Percentiles rank a stretch among this genome's conserved stretches.
phyloP scores from a whole-genome alignment of 2,888 invertebrate genomes.

The Brachynemurus nebulosus region DNA sequence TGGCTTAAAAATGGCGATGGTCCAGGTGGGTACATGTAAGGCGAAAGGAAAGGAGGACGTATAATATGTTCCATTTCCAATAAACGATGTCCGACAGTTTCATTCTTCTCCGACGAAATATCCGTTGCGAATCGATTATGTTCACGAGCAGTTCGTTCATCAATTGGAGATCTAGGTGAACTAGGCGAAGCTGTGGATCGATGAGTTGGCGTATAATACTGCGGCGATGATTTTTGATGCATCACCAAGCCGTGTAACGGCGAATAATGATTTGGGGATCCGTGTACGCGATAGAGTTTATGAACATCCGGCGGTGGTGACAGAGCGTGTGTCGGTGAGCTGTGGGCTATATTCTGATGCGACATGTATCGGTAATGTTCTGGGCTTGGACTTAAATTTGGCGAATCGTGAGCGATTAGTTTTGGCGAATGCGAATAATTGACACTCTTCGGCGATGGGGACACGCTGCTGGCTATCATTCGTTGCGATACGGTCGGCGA shows the following conservation, averaged over 20 bases:
- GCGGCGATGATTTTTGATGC: slow-evolving; percentile 14
- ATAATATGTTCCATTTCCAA: neutral
- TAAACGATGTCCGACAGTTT: slow-evolving; percentile 1
- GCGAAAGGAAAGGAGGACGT: slow-evolving; percentile 3
- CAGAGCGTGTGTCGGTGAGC: slow-evolving; percentile 8
- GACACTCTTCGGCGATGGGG: slow-evolving; percentile 22
- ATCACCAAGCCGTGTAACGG: slow-evolving; percentile 15
- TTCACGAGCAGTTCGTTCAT: slow-evolving; percentile 19
- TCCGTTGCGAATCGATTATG: slow-evolving; percentile 17
- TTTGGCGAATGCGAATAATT: slow-evolving; percentile 2
- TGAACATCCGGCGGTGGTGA: slow-evolving; percentile 10
- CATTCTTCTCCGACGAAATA: neutral
- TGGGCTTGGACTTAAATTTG: slow-evolving; percentile 34
- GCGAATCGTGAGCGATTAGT: slow-evolving; percentile 24
- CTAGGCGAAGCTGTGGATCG: slow-evolving; percentile 10
- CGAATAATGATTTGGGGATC: slow-evolving; percentile 9
- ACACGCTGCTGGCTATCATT: slow-evolving; percentile 31
- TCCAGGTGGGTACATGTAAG: slow-evolving; percentile 4
- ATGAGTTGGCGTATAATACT: slow-evolving; percentile 12
- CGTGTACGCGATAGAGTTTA: slow-evolving; percentile 6
- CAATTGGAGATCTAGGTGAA: slow-evolving; percentile 16
- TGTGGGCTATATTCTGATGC: slow-evolving; percentile 5
- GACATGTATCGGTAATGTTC: slow-evolving; percentile 30
- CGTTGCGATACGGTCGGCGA: slow-evolving; percentile 27
- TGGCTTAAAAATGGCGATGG: slow-evolving; percentile 1